Evolutionary conservation across 2,888 invertebrate genomes (phyloP), one percentile per base, ranked within the genome.

Genomic region (Tricholauxania praeusta): DNA sequence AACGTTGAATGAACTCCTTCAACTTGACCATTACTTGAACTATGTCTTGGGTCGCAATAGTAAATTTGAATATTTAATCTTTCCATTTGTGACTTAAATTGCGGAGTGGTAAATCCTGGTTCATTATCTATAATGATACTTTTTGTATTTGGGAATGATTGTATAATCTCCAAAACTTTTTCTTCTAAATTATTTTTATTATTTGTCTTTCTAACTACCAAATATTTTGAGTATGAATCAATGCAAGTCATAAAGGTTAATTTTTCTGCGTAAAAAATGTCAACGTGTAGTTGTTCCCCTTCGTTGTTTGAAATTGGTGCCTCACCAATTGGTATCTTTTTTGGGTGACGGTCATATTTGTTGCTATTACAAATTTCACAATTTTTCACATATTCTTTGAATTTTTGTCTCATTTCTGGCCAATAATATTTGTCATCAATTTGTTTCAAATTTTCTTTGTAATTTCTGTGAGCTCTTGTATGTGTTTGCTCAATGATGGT

Each of bases 271-370:
- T 39, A n/a, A 72, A 55, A 77, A 28, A 76, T 72, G 10, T 76
- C 76, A n/a, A 75, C 17, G 53, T 74, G 51, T 7, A 75, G 47
- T 12, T 71, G 59, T 55, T 78, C 74, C 49, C 75, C 73, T 53
- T 75, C 73, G 48, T 63, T 69, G 19, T 71, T 47, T n/a, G 74
- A 74, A 71, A 75, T 78, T 59, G 73, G 72, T 55, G 76, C 73
- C 70, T 75, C 73, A 53, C 72, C 73, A 63, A 74, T 76, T 73
- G 71, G 73, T 47, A 74, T 52, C 60, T 70, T 60, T 62, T 74
- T 60, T 2, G 73, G 76, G n/a, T 75, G 72, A 14, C 75, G 71
- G 17, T 76, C 65, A 28, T 76, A 75, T 57, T 76, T 76, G 47
- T 57, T 71, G 53, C 53, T 67, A 51, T 75, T 76, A 55, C 74